Evolutionary conservation across 2,113 vertebrate species (phyloP).

Genomic region (Scatophagus argus): DNA sequence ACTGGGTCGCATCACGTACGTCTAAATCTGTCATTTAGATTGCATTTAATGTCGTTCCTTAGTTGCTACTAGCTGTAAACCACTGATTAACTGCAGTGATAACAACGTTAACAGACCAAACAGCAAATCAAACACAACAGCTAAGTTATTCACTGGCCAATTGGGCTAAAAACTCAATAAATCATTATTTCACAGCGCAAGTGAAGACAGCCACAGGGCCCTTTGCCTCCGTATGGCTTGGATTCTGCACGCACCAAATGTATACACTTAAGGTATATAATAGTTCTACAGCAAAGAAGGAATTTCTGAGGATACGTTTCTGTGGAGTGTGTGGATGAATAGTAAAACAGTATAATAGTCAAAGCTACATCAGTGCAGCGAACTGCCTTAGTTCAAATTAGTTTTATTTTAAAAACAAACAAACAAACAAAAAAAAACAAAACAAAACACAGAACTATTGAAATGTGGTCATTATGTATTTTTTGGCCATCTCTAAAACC

Average conservation of each 20-base stretch:
- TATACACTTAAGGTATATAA: not conserved
- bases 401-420: too few species aligned
- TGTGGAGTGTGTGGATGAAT: too few species aligned
- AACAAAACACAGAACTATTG: too few species aligned
- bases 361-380: not conserved
- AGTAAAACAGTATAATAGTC: too few species aligned
- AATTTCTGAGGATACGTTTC: not conserved
- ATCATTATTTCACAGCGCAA: conserved; percentile 46
- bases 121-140: too few species aligned
- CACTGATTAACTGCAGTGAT: too few species aligned
- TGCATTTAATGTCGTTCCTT: too few species aligned
- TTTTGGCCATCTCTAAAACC: not conserved
- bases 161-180: conserved; percentile 58
- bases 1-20: too few species aligned
- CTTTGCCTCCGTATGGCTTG: conserved; percentile 34
- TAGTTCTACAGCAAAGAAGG: not conserved
- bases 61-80: too few species aligned
- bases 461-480: not conserved
- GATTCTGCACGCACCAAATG: conserved; percentile 7
- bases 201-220: conserved; percentile 3
- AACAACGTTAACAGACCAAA: too few species aligned
- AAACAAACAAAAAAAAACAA: too few species aligned
- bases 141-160: conserved; percentile 61
- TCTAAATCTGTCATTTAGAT: too few species aligned
- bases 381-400: not conserved